A percentile compares a stretch with the other conserved stretches of the same genome.
Conservation (phyloP, 53 echinoderm and acorn worm species). For the Hippasteria phrygiana region DNA sequence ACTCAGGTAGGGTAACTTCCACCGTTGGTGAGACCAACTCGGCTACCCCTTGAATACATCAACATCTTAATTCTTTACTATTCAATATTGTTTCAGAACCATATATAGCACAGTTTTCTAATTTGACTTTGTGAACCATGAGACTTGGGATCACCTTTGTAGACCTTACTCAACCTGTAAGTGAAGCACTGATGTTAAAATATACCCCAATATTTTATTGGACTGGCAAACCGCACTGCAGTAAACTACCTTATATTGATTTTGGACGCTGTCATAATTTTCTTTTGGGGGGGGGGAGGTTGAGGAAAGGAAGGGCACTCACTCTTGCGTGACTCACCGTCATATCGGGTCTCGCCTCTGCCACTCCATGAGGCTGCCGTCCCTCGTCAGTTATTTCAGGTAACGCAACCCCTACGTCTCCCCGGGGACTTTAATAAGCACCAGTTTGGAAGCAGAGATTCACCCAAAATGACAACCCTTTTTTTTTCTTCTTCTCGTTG, state of each 20-base stretch:
- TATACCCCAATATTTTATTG: too few relatives aligned
- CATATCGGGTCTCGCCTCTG: constrained; percentile 50
- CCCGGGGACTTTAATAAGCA: constrained; percentile 35
- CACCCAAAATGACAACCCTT: constrained; percentile 46
- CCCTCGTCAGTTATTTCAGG: constrained; percentile 10
- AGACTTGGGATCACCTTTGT: too few relatives aligned
- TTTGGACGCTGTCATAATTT: constrained; percentile 26
- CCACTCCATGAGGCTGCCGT: neutral
- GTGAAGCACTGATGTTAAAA: too few relatives aligned
- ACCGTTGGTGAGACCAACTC: too few relatives aligned
- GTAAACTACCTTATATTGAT: constrained; percentile 15
- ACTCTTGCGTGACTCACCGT: constrained; percentile 42
- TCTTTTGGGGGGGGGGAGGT: neutral
- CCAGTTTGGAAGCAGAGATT: constrained; percentile 19
- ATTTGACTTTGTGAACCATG: too few relatives aligned
- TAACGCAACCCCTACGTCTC: constrained; percentile 11
- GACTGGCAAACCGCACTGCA: neutral
- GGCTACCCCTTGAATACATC: too few relatives aligned
- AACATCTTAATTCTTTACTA: too few relatives aligned
- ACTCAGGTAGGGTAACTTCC: too few relatives aligned
- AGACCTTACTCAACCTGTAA: too few relatives aligned
- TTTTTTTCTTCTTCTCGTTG: neutral
- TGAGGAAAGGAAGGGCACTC: constrained; percentile 29
- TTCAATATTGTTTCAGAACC: too few relatives aligned
- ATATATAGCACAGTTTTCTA: too few relatives aligned